Evolutionary conservation across 2,113 vertebrate species (phyloP), one percentile per base, ranked within the genome.

Genomic region (Astatotilapia flaviijosephi): DNA sequence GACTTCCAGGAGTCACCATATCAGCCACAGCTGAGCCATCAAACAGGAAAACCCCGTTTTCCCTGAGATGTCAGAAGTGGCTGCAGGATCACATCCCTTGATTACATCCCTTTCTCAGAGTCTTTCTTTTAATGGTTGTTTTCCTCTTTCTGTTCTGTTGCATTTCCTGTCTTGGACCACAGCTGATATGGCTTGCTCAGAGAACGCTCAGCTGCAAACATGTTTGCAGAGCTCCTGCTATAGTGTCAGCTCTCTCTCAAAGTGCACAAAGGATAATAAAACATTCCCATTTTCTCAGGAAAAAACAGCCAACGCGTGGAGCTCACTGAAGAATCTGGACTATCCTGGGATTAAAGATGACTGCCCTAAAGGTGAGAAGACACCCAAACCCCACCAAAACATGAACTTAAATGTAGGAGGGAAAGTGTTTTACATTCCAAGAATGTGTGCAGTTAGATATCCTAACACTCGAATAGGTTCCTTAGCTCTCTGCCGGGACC

Each of bases 321-420:
- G 86, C 28, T 97, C 97, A 51, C 51, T 95, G 95, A 91, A 95
- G 21, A 84, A 95, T 0, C 9, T 97, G 51, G 84, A 62, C 1
- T 80, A 28, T 54, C 79, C 62, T 14, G 37, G 11, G 23, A 14
- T 28, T 19, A 83, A 53, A 83, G n/a, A 9, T 33, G 86, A 95
- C 0, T 0, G 33, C 21, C 23, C 40, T 14, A 65, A 19, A 37
- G 68, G 40, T 35, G 26, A 80, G 21, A 70, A 83, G 3, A 83
- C 33, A 83, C n/a, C 42, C 5, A 89, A 93, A 42, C 2, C 58
- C 15, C 68, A 82, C 45, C 73, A 77, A 37, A 55, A 88, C 56
- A 93, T 97, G 54, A 96, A 92, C 49, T 53, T 97, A 6, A 97
- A 97, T 0, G 91, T 97, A 15, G 97, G 96, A 5, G 97, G 97